A percentile compares a stretch with the other conserved stretches of the same genome.
phyloP scores from a whole-genome alignment of 2,888 invertebrate genomes.

The Diloba caeruleocephala region DNA sequence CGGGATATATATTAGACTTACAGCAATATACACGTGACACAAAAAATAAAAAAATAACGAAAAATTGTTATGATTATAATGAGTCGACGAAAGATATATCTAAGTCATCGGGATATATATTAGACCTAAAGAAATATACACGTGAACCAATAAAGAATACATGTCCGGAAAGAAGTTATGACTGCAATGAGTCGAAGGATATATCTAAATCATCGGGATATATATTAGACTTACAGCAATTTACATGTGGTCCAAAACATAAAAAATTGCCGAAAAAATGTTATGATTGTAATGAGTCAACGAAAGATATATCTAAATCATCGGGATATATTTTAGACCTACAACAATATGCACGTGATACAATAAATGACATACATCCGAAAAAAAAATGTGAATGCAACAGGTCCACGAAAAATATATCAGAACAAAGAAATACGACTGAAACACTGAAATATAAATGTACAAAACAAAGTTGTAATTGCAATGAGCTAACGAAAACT shows the following conservation, averaged over 20 bases:
- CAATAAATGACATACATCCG: not conserved
- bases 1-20: not conserved
- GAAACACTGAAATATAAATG: not conserved
- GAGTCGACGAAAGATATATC: not conserved
- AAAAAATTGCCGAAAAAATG: not conserved
- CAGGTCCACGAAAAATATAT: not conserved
- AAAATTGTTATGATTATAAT: not conserved
- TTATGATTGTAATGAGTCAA: not conserved
- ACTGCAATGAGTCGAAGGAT: not conserved
- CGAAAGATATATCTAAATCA: not conserved
- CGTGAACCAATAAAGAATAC: no score
- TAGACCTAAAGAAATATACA: not conserved
- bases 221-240: not conserved
- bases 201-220: not conserved
- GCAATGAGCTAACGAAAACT: not conserved
- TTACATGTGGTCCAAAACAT: not conserved
- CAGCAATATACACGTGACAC: no score
- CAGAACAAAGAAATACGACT: not conserved
- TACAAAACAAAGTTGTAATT: not conserved
- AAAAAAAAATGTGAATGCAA: constrained; percentile 1
- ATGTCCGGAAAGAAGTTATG: not conserved
- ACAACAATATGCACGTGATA: no score
- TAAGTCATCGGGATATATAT: not conserved
- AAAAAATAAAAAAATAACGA: not conserved
- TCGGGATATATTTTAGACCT: not conserved